These are phyloP conservation scores for Homarus gammarus DNA, from an alignment of 2,888 invertebrate genomes.

Conservation along the genomic window DNA sequence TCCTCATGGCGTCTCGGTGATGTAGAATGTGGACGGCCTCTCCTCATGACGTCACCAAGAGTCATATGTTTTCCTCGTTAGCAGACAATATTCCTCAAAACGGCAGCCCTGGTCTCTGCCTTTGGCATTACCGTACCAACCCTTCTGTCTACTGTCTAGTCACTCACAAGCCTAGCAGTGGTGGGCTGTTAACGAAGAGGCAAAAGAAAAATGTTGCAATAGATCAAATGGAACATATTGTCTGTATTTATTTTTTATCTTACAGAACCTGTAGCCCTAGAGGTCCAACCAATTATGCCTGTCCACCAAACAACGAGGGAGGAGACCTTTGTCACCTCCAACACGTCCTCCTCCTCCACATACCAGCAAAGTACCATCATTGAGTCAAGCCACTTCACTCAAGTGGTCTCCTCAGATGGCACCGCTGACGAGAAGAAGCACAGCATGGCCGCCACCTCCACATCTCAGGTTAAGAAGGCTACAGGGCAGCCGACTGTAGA, in stretches of 20 bases:
- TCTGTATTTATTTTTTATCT: background rate
- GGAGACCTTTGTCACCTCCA: slow-evolving; percentile 57
- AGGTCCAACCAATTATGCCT: background rate
- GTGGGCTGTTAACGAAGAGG: too few species aligned
- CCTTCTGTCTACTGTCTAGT: too few species aligned
- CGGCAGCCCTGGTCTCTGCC: too few species aligned
- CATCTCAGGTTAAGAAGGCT: slow-evolving; percentile 53
- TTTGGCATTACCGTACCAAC: too few species aligned
- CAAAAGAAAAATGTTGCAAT: too few species aligned
- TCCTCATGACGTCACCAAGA: too few species aligned
- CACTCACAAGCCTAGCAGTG: too few species aligned
- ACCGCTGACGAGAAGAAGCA: slow-evolving; percentile 47
- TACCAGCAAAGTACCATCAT: slow-evolving; percentile 38
- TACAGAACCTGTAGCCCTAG: slow-evolving; percentile 45
- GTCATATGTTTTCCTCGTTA: too few species aligned
- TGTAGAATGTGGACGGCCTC: too few species aligned
- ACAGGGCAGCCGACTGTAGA: slow-evolving; percentile 66
- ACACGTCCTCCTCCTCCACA: slow-evolving; percentile 50
- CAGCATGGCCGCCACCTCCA: slow-evolving; percentile 45
- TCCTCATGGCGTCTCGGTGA: too few species aligned
- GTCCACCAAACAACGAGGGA: slow-evolving; percentile 35
- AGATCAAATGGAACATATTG: too few species aligned
- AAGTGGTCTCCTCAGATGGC: slow-evolving; percentile 50
- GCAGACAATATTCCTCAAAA: too few species aligned
- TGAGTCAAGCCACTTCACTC: slow-evolving; percentile 51